A percentile compares a stretch with the other conserved stretches of the same genome.
Conservation (phyloP, 1,140 invertebrate genomes). For the Ceratosolen solmsi region DNA sequence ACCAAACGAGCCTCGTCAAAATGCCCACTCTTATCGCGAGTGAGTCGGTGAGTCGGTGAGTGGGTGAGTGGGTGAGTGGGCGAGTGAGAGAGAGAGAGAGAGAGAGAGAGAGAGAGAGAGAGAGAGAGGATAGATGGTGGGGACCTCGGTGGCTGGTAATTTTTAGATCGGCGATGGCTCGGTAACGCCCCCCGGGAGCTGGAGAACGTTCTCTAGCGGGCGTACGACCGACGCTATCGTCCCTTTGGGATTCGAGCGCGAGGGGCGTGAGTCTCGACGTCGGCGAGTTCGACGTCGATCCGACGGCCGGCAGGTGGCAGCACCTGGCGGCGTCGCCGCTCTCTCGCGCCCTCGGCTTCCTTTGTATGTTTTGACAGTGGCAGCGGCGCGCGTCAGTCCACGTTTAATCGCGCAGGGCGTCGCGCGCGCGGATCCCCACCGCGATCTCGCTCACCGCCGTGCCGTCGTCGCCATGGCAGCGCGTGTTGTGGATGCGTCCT, state of each 20-base stretch:
- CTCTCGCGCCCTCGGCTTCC: background rate
- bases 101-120: background rate
- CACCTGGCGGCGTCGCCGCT: background rate
- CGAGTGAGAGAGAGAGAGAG: background rate
- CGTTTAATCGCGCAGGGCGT: background rate
- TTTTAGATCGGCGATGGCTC: background rate
- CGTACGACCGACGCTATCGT: background rate
- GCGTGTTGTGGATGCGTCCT: background rate
- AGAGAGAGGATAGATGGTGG: too few relatives aligned
- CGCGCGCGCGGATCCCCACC: background rate
- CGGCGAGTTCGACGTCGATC: background rate
- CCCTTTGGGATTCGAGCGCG: background rate
- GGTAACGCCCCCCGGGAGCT: background rate
- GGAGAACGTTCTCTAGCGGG: background rate
- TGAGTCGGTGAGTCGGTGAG: background rate
- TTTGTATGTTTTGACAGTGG: slow-evolving; percentile 19
- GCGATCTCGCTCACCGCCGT: background rate
- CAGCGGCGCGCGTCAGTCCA: background rate
- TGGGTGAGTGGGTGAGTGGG: background rate
- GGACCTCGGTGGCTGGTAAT: background rate
- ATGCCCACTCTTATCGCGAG: too few relatives aligned
- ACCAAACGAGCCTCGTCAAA: too few relatives aligned
- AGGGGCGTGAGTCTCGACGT: background rate
- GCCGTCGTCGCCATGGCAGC: slow-evolving; percentile 8
- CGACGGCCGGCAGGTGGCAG: background rate